A percentile compares a stretch with the other conserved stretches of the same genome.
These are phyloP conservation scores for Charadrius vociferus DNA, from an alignment of 2,113 vertebrate species.

Conservation along the genomic window DNA sequence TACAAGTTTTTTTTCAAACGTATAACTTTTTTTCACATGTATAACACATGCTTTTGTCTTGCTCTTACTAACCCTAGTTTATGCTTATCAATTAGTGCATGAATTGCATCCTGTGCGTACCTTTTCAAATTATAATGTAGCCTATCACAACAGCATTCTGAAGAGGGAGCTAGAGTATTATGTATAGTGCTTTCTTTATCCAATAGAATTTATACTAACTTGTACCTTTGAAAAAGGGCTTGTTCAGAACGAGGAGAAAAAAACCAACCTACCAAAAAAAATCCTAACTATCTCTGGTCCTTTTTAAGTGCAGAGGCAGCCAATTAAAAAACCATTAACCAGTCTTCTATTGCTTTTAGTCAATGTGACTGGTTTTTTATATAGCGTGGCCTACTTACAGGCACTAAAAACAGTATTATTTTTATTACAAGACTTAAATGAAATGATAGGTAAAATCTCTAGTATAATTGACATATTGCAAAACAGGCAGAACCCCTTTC, in stretches of 20 bases:
- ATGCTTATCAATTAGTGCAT: not conserved
- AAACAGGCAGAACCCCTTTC: not conserved
- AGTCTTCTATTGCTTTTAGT: not conserved
- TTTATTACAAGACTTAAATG: not conserved
- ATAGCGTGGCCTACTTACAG: not conserved
- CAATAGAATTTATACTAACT: not conserved
- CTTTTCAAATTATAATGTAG: not conserved
- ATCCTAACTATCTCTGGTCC: not conserved
- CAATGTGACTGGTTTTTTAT: not conserved
- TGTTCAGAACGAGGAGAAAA: not conserved
- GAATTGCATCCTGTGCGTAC: not conserved
- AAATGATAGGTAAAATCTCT: not conserved
- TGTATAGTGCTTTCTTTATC: not conserved
- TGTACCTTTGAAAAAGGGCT: not conserved
- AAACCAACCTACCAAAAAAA: no score
- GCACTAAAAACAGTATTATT: not conserved
- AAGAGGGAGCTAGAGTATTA: constrained; percentile 56
- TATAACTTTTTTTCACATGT: not conserved
- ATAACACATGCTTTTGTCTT: not conserved
- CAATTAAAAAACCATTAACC: not conserved
- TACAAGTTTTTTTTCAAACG: not conserved
- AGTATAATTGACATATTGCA: not conserved
- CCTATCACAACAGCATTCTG: not conserved
- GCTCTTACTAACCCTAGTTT: not conserved
- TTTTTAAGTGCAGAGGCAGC: not conserved